Base-by-base conservation (phyloP, 2,888 invertebrate species). In the Exephanes ischioxanthus region DNA sequence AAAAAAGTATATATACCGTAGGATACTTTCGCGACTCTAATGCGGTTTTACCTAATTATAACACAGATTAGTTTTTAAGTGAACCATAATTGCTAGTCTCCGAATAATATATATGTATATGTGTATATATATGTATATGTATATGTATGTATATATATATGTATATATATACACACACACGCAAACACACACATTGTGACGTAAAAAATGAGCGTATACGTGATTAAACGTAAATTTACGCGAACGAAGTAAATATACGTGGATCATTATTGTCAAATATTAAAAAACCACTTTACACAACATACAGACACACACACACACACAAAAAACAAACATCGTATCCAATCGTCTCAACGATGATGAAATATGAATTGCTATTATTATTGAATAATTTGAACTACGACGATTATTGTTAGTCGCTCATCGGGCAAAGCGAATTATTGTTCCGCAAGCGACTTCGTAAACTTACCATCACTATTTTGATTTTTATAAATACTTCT, bases 61-160 rank as follows among this genome's bases (percentile, higher is more conserved):
- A 81, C 75, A 76, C 78, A 61, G 80, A 83, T 87, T 91, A 91
- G 84, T 81, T 84, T 78, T 88, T 87, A 89, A 90, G 89, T 82
- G 87, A 91, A 90, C 88, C 87, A 88, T 92, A 91, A 92, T 91
- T 91, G 90, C 92, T 92, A 92, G 92, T 92, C 92, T 89, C 88
- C 89, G 89, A 85, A 90, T 88, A 86, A 87, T 87, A 85, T 89
- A 89, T 83, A 84, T 83, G 85, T 78, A 68, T 30, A 77, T 76
- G 86, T 88, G 82, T 79, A 14, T 66, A 67, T 71, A 11, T 41
- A 9, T 41, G 3, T 41, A 11, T 41, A 2, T 71, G 48, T 76
- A 0, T 87, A 80, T 73, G 0, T 88, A 80, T 79, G 9, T 63
- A 58, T 88, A 80, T 73, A 63, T 79, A 0, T 88, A 82, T 79